Evolutionary conservation across 2,888 invertebrate genomes (phyloP).

Genomic region (Scaptomyza reducta): DNA sequence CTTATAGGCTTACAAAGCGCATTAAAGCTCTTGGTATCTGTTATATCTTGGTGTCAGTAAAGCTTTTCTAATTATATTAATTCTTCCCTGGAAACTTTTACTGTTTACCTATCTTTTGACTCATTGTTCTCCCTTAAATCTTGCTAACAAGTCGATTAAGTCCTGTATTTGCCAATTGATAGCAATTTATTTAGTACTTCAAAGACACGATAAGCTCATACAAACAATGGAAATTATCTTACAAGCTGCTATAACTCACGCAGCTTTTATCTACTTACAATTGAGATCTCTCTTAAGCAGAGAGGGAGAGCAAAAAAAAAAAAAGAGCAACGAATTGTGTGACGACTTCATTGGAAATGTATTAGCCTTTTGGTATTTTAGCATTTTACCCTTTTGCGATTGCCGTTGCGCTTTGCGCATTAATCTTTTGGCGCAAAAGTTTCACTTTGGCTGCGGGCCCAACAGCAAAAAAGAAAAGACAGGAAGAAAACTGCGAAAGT

Average conservation of each 20-base stretch:
- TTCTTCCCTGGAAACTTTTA: background rate
- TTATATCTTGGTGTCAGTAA: too few species aligned
- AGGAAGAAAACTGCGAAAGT: constrained; percentile 57
- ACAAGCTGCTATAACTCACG: constrained; percentile 18
- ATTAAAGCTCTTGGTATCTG: too few species aligned
- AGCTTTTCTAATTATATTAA: too few species aligned
- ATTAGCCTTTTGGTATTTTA: constrained; percentile 52
- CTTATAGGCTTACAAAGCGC: too few species aligned
- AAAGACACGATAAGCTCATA: constrained; percentile 3
- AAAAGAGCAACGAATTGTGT: constrained; percentile 28
- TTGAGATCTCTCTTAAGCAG: constrained; percentile 23
- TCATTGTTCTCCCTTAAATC: too few species aligned
- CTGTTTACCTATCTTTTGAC: background rate
- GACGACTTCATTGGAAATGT: constrained; percentile 55
- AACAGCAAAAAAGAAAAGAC: background rate
- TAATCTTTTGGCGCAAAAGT: constrained; percentile 64
- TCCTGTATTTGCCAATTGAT: constrained; percentile 2
- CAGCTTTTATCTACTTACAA: constrained; percentile 36
- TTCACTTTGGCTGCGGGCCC: constrained; percentile 49
- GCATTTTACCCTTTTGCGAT: constrained; percentile 60
- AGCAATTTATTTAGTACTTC: constrained; percentile 2
- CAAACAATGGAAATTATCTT: background rate
- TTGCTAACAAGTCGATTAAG: background rate
- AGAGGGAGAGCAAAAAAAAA: background rate
- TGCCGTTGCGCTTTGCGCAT: constrained; percentile 54